A percentile compares a stretch with the other conserved stretches of the same genome.
These are phyloP conservation scores for Sorex maritimensis DNA, from an alignment of 2,797 vertebrate species.

Conservation along the genomic window DNA sequence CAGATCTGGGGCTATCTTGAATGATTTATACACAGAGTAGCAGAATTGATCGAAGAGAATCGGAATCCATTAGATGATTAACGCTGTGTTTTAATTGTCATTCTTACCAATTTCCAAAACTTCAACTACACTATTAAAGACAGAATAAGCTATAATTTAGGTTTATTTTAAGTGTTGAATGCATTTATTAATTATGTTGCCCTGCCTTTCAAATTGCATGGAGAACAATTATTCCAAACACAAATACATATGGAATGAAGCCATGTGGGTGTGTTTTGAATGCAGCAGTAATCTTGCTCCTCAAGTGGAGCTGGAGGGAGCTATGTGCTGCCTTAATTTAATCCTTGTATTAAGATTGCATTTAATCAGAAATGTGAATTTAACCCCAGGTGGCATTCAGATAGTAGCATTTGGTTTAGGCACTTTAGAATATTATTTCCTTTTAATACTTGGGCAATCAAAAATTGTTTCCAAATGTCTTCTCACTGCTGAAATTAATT, in stretches of 20 bases:
- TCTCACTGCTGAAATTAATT: slow-evolving; percentile 65
- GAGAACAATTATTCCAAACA: slow-evolving; percentile 71
- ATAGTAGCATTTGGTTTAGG: slow-evolving; percentile 59
- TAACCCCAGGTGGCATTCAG: slow-evolving; percentile 67
- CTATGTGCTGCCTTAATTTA: slow-evolving; percentile 55
- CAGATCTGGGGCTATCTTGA: slow-evolving; percentile 75
- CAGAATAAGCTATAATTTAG: slow-evolving; percentile 60
- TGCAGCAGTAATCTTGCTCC: slow-evolving; percentile 71
- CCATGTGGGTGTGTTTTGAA: slow-evolving; percentile 45
- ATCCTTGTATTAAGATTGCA: slow-evolving; percentile 15
- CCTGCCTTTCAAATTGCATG: slow-evolving; percentile 76
- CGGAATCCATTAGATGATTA: slow-evolving; percentile 64
- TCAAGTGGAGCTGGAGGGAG: slow-evolving; percentile 71
- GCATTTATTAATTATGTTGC: slow-evolving; percentile 66
- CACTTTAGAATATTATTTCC: slow-evolving; percentile 73
- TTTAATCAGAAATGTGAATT: slow-evolving; percentile 73
- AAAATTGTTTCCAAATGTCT: slow-evolving; percentile 64
- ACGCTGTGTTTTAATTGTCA: slow-evolving; percentile 64
- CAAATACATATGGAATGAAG: slow-evolving; percentile 62
- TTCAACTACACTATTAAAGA: slow-evolving; percentile 17
- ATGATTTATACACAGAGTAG: slow-evolving; percentile 72
- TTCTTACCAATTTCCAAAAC: slow-evolving; percentile 64
- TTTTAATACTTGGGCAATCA: slow-evolving; percentile 76
- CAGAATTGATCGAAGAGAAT: slow-evolving; percentile 67
- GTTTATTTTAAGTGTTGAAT: slow-evolving; percentile 69